Evolutionary conservation across 2,888 invertebrate species (phyloP).

Genomic region (Agrypnus murinus): DNA sequence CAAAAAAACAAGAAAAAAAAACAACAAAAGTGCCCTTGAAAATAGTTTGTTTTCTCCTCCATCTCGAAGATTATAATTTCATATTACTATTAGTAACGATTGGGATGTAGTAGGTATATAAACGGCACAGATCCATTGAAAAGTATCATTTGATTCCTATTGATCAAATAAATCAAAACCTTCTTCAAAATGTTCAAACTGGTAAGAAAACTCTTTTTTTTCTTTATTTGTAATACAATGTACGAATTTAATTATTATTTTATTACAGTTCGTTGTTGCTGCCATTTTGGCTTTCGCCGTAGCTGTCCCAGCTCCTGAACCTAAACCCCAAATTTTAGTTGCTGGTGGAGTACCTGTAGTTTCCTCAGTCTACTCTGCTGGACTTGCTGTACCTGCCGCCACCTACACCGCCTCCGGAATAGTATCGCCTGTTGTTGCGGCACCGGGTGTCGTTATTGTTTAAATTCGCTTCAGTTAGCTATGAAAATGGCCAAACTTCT

Average conservation of each 20-base stretch:
- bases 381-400: slow-evolving; percentile 3
- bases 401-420: slow-evolving; percentile 12
- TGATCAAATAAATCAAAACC: slow-evolving; percentile 12
- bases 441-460: slow-evolving; percentile 4
- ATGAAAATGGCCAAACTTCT: too few species aligned
- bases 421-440: slow-evolving; percentile 1
- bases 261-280: slow-evolving; percentile 70
- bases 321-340: slow-evolving; percentile 11
- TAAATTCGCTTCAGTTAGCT: not conserved
- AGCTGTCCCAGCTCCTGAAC: slow-evolving; percentile 68
- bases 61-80: not conserved
- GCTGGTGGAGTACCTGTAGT: slow-evolving; percentile 20
- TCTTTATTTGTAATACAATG: too few species aligned
- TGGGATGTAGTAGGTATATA: slow-evolving; percentile 13
- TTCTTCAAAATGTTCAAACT: slow-evolving; percentile 55
- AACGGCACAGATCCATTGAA: not conserved
- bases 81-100: not conserved
- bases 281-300: slow-evolving; percentile 71
- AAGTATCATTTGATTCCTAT: slow-evolving; percentile 10
- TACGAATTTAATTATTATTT: not conserved
- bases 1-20: not conserved
- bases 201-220: slow-evolving; percentile 52
- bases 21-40: slow-evolving; percentile 1
- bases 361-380: slow-evolving; percentile 32
- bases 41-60: not conserved